Conservation (phyloP, 2,797 vertebrate genomes). For the Acipenser transmontanus region DNA sequence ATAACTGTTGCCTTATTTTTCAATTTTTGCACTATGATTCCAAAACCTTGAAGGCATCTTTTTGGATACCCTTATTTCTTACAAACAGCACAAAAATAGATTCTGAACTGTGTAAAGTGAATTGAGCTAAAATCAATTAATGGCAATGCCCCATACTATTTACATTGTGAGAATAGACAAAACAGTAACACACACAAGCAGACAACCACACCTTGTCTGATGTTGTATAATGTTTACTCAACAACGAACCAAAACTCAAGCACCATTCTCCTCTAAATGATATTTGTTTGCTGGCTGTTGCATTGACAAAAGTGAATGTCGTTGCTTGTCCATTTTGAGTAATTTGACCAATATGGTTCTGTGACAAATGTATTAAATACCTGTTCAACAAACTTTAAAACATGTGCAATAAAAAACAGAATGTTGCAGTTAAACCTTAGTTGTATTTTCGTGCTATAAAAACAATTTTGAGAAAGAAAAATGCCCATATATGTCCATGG, state of each 20-base stretch:
- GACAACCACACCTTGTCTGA: slow-evolving; percentile 8
- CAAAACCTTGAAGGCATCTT: slow-evolving; percentile 45
- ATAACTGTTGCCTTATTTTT: slow-evolving; percentile 84
- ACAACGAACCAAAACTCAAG: slow-evolving; percentile 24
- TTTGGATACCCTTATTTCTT: slow-evolving; percentile 36
- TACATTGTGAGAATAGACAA: slow-evolving; percentile 29
- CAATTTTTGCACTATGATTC: slow-evolving; percentile 84
- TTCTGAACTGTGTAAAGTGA: slow-evolving; percentile 23
- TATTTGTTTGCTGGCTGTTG: slow-evolving; percentile 41
- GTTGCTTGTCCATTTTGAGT: slow-evolving; percentile 23
- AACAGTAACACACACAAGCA: background rate
- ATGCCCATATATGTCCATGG: too few relatives aligned
- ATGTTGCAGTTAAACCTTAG: slow-evolving; percentile 61
- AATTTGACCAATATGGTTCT: slow-evolving; percentile 17
- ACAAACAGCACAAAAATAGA: slow-evolving; percentile 46
- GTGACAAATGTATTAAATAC: slow-evolving; percentile 27
- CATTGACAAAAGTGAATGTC: slow-evolving; percentile 37
- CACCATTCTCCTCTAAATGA: slow-evolving; percentile 30
- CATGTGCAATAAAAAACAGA: slow-evolving; percentile 64
- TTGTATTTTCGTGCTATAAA: slow-evolving; percentile 44
- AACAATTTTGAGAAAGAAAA: slow-evolving; percentile 26
- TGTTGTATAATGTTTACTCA: slow-evolving; percentile 25
- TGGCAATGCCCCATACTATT: slow-evolving; percentile 30
- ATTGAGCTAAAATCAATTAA: background rate
- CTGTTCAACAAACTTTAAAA: slow-evolving; percentile 46